These are phyloP conservation scores for Myotis lucifugus DNA, from an alignment of 2,113 vertebrate genomes.

Conservation along the genomic window DNA sequence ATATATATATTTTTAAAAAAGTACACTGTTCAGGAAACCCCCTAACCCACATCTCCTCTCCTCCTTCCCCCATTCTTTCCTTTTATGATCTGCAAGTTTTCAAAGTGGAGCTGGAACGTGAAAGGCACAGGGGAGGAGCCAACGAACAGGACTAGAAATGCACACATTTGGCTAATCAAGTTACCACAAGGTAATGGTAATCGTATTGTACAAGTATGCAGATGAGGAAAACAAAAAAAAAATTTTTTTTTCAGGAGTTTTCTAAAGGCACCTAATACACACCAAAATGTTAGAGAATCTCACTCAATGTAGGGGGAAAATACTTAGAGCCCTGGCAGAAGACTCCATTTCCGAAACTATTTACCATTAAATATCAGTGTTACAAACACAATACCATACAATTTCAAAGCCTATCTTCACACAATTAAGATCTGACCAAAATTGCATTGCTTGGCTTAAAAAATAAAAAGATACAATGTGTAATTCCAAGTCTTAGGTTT, in stretches of 20 bases:
- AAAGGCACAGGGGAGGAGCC: not conserved
- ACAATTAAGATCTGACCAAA: not conserved
- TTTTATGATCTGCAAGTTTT: not conserved
- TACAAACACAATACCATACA: not conserved
- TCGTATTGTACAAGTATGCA: not conserved
- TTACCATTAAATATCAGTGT: constrained; percentile 6
- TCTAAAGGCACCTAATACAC: not conserved
- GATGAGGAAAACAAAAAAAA: not conserved
- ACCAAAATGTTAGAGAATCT: constrained; percentile 5
- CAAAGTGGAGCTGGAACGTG: not conserved
- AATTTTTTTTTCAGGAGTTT: constrained; percentile 17
- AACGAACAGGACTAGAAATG: not conserved
- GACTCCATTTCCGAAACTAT: not conserved
- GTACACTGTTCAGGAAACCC: not conserved
- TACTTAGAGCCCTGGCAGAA: not conserved
- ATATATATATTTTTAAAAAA: not conserved
- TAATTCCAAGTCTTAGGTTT: constrained; percentile 58
- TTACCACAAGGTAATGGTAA: not conserved
- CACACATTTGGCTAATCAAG: not conserved
- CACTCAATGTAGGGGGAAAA: not conserved
- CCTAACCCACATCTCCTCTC: not conserved
- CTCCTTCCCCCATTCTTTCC: not conserved
- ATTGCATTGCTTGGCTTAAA: constrained; percentile 35
- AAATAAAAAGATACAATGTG: not conserved
- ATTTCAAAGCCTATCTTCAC: constrained; percentile 24